phyloP scores from a whole-genome alignment of 92 coral and sea anemone genomes.

The Pocillopora grandis region DNA sequence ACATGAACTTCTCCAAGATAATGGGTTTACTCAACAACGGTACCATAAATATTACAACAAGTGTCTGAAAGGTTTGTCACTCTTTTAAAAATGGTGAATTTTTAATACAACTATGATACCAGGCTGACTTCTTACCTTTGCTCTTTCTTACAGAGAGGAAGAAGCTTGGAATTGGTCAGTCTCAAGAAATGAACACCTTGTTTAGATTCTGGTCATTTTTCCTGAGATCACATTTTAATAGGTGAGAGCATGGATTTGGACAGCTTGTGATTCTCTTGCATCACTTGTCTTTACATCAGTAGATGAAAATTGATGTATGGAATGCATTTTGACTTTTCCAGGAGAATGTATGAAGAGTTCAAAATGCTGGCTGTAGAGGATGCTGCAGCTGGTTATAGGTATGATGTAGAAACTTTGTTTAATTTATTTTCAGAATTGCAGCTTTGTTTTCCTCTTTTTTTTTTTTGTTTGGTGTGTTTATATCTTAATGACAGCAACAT shows the following conservation, averaged over 20 bases:
- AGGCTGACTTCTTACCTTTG: not conserved
- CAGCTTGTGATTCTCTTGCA: not conserved
- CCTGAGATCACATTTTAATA: constrained; percentile 90
- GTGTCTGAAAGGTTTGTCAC: constrained; percentile 82
- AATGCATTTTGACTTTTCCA: not conserved
- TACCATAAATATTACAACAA: constrained; percentile 89
- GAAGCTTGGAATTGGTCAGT: constrained; percentile 95
- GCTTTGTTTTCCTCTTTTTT: no score
- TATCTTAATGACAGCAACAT: no score
- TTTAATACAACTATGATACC: not conserved
- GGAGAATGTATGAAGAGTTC: constrained; percentile 98
- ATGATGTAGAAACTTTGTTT: not conserved
- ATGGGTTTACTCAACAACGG: constrained; percentile 94
- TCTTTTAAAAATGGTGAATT: not conserved
- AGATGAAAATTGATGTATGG: not conserved
- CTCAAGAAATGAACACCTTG: constrained; percentile 95
- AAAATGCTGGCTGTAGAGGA: constrained; percentile 85
- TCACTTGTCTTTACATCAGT: not conserved
- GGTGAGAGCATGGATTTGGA: constrained; percentile 48
- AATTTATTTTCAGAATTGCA: no score
- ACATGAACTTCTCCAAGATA: constrained; percentile 87
- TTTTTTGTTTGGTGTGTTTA: no score
- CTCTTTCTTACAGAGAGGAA: constrained; percentile 72
- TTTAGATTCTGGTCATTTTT: constrained; percentile 99
- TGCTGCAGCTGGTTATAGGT: constrained; percentile 95